Evolutionary conservation across 2,888 invertebrate genomes (phyloP), one percentile per base, ranked within the genome.

Genomic region (Ephialtes manifestator): DNA sequence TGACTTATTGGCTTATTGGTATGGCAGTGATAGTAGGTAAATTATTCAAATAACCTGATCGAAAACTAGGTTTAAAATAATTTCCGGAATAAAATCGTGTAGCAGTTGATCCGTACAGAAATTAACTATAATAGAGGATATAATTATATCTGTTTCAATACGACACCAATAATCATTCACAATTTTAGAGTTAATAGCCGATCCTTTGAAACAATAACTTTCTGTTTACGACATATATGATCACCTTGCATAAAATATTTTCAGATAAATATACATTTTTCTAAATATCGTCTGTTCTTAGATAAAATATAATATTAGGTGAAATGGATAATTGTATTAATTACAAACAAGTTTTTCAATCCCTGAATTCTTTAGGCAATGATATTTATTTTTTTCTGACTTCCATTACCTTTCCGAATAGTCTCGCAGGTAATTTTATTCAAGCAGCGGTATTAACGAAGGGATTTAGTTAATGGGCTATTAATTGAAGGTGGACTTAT

Each of bases 381-480:
- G 55, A 53, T 35, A 35, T 35, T 35, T 4, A 0, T 35, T 35
- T 35, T 39, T 65, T 65, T 4, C 31, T 15, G 31, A 7, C 2
- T 15, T 35, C 35, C n/a, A 35, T 60, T 31, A 35, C 31, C n/a
- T 11, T 20, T 39, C 20, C 7, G 4, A 60, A 24, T 58, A 20
- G 20, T 74, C 18, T 8, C 24, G 15, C 35, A 31, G n/a, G n/a
- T 3, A 35, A 46, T 51, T 48, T 63, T 24, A 18, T 70, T 63
- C 43, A 4, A 31, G 24, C 31, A 10, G 8, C 39, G 8, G 15
- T 55, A 60, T 39, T 71, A 53, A n/a, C 35, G 15, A 63, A 48
- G 39, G 18, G 48, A 20, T 79, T 63, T 51, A 78, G 60, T 70
- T 68, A 51, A 78, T 78, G 58, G 60, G 60, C 13, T 20, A 60